Conservation (phyloP, 2,797 vertebrate species). For the Coilia nasus region DNA sequence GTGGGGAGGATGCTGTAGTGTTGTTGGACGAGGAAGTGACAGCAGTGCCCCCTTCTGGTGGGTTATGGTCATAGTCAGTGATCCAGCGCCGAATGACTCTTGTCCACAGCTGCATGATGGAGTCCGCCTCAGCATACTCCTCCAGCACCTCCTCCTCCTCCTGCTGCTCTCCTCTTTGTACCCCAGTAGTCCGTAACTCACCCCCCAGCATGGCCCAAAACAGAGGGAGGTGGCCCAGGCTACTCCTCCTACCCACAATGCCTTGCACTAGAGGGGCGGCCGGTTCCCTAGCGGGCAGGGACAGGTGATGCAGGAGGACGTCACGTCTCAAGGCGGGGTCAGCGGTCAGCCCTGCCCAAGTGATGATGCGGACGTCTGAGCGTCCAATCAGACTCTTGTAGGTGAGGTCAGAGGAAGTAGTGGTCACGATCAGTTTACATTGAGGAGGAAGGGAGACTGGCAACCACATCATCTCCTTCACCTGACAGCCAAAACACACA, state of each 20-base stretch:
- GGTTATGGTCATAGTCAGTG: slow-evolving; percentile 57
- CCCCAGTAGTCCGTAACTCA: slow-evolving; percentile 53
- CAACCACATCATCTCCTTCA: slow-evolving; percentile 56
- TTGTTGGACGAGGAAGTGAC: slow-evolving; percentile 31
- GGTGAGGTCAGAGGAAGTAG: slow-evolving; percentile 56
- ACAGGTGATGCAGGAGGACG: slow-evolving; percentile 49
- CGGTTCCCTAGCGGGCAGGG: slow-evolving; percentile 31
- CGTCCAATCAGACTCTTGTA: slow-evolving; percentile 49
- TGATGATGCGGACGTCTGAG: slow-evolving; percentile 48
- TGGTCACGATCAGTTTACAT: slow-evolving; percentile 57
- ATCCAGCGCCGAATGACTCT: slow-evolving; percentile 58
- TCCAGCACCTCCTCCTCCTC: slow-evolving; percentile 48
- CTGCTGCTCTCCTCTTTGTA: slow-evolving; percentile 35
- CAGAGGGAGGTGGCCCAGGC: slow-evolving; percentile 47
- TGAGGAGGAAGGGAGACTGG: slow-evolving; percentile 39
- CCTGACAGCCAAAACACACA: slow-evolving; percentile 27
- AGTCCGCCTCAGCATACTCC: slow-evolving; percentile 53
- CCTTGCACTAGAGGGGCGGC: slow-evolving; percentile 37
- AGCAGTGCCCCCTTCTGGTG: slow-evolving; percentile 41
- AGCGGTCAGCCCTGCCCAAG: slow-evolving; percentile 12
- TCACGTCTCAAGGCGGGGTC: slow-evolving; percentile 38
- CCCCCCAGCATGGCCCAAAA: slow-evolving; percentile 57
- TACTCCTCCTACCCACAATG: slow-evolving; percentile 42
- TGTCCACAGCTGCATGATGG: slow-evolving; percentile 57
- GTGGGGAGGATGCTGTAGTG: not conserved